Base-by-base conservation (phyloP, 2,888 invertebrate species). In the Drosophila koepferae region DNA sequence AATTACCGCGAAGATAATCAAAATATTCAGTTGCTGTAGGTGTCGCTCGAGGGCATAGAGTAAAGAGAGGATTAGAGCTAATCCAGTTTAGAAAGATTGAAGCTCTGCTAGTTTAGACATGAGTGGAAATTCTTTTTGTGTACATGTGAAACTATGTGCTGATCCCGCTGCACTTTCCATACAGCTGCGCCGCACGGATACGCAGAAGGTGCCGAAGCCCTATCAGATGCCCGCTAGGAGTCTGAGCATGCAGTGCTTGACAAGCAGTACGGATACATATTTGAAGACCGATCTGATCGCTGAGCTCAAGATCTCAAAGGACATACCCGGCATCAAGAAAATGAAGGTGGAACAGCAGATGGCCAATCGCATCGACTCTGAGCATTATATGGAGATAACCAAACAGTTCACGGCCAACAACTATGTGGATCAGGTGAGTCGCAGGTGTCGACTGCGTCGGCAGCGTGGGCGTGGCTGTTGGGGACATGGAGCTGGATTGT, bases 271-370 rank as follows among this genome's bases (percentile, higher is more conserved):
- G 49, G 96, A 96, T 75, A 95, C 95, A 53, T 97, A 95, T 93
- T 94, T 95, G 84, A 97, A 97, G 93, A 97, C 96, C 34, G 97
- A 98, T 92, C 94, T 98, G 55, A 98, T 98, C 76, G 98, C 98
- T 54, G 98, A 98, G 91, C 93, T 98, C 72, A 98, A 98, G 93
- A 95, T 97, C 94, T 97, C 98, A 51, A 98, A 96, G 92, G 98
- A 98, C 92, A 97, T 98, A 74, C 96, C 97, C 1, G 98, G 98
- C n/a, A 98, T 98, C 63, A 97, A 97, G 93, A 98, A 98, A 93
- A 93, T 98, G 94, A 98, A 98, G 93, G 97, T 98, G 80, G 98
- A 98, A 93, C 95, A 97, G 79, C 96, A 97, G 91, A 95, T 96
- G 77, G 97, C 98, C 92, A 97, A 96, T 90, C 95, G 95, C 58